phyloP scores from a whole-genome alignment of 1,140 invertebrate genomes.

The Aethina tumida region DNA sequence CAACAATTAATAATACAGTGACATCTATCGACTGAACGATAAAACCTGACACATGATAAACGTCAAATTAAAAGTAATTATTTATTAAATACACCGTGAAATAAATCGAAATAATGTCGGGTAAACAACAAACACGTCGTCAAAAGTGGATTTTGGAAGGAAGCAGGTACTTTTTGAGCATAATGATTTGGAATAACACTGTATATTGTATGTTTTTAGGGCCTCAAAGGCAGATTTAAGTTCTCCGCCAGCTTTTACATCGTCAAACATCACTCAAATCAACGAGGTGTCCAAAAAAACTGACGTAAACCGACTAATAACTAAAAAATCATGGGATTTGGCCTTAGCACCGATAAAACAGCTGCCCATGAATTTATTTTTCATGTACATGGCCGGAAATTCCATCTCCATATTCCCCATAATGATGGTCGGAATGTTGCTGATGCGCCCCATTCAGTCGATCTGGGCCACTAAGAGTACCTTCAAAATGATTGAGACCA shows the following conservation, averaged over 20 bases:
- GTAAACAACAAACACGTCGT: conserved; percentile 18
- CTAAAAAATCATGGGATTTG: conserved; percentile 96
- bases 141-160: conserved; percentile 31
- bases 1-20: too few species aligned
- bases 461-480: conserved; percentile 83
- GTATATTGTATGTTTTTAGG: conserved; percentile 3
- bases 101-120: conserved; percentile 23
- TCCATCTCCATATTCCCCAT: conserved; percentile 99
- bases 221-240: conserved; percentile 38
- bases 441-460: conserved; percentile 91
- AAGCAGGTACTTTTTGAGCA: conserved; percentile 19
- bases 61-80: too few species aligned
- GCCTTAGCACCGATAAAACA: conserved; percentile 90
- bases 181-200: conserved; percentile 5
- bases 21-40: too few species aligned
- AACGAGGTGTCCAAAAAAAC: conserved; percentile 62
- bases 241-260: conserved; percentile 75
- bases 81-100: too few species aligned
- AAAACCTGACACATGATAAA: too few species aligned
- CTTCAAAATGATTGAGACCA: conserved; percentile 95
- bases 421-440: conserved; percentile 99
- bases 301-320: conserved; percentile 74
- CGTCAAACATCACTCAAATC: conserved; percentile 56
- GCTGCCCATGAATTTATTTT: conserved; percentile 98
- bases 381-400: conserved; percentile 99